These are phyloP conservation scores for Leptopilina boulardi DNA, from an alignment of 1,140 invertebrate genomes.

Conservation along the genomic window DNA sequence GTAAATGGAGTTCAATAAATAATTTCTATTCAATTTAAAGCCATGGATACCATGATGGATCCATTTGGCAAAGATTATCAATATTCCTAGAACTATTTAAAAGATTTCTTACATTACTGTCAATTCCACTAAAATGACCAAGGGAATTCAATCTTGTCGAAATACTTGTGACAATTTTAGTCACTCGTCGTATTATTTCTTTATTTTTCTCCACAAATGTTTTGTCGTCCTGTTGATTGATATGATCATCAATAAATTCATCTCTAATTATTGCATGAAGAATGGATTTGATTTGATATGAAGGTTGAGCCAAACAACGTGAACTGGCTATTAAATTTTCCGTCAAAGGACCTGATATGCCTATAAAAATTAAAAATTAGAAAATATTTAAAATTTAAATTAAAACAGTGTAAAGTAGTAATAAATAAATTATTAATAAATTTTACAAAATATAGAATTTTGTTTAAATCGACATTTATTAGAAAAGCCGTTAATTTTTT, in stretches of 20 bases:
- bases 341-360: constrained; percentile 92
- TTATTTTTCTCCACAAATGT: constrained; percentile 53
- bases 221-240: constrained; percentile 86
- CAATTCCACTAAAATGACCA: constrained; percentile 92
- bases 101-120: constrained; percentile 90
- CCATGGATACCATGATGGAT: constrained; percentile 99
- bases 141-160: constrained; percentile 89
- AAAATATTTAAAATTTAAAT: no score
- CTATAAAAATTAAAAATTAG: constrained; percentile 47
- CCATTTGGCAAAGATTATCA: constrained; percentile 98
- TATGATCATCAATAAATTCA: constrained; percentile 94
- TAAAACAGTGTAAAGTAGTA: no score
- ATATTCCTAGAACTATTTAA: constrained; percentile 95
- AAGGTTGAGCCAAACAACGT: constrained; percentile 93
- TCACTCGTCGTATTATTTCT: constrained; percentile 79
- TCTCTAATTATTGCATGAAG: constrained; percentile 93
- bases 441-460: no score
- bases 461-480: no score
- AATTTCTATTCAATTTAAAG: constrained; percentile 78
- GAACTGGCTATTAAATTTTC: constrained; percentile 94
- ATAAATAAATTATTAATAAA: no score
- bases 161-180: constrained; percentile 91
- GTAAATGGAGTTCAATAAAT: no score
- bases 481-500: no score
- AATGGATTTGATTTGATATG: constrained; percentile 94